These are phyloP conservation scores for Amazona finschi DNA, from an alignment of 2,797 vertebrate genomes.

Conservation along the genomic window DNA sequence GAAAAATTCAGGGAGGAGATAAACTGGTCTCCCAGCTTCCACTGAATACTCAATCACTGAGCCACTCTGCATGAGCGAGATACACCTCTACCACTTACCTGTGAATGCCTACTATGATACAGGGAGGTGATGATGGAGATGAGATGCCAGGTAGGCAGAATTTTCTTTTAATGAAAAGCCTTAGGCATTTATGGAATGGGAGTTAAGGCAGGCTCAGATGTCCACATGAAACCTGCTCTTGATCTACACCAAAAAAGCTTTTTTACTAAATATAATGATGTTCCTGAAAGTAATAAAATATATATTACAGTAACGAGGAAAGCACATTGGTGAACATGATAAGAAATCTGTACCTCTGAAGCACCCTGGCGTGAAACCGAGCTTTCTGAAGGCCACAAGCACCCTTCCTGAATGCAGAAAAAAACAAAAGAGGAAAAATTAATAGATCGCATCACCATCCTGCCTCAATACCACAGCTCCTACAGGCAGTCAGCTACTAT, in stretches of 20 bases:
- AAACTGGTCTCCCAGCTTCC: background rate
- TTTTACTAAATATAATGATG: background rate
- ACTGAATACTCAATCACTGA: background rate
- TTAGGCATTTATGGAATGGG: background rate
- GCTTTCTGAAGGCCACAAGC: conserved; percentile 88
- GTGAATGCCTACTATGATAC: background rate
- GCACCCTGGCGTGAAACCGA: conserved; percentile 81
- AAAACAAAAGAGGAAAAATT: conserved; percentile 37
- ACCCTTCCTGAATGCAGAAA: conserved; percentile 82
- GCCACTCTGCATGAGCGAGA: background rate
- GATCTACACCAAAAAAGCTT: background rate
- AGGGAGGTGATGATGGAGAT: background rate
- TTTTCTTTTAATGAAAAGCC: background rate
- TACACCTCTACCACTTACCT: background rate
- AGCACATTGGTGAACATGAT: background rate
- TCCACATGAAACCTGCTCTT: background rate
- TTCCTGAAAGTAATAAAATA: background rate
- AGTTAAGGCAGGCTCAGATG: background rate
- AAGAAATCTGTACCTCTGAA: conserved; percentile 83
- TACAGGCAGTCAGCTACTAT: background rate
- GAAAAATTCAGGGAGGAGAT: background rate
- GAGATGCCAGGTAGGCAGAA: background rate
- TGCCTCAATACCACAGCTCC: background rate
- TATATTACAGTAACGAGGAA: background rate
- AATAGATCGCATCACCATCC: background rate